Evolutionary conservation across 2,113 vertebrate species (phyloP).

Genomic region (Rhombomys opimus): DNA sequence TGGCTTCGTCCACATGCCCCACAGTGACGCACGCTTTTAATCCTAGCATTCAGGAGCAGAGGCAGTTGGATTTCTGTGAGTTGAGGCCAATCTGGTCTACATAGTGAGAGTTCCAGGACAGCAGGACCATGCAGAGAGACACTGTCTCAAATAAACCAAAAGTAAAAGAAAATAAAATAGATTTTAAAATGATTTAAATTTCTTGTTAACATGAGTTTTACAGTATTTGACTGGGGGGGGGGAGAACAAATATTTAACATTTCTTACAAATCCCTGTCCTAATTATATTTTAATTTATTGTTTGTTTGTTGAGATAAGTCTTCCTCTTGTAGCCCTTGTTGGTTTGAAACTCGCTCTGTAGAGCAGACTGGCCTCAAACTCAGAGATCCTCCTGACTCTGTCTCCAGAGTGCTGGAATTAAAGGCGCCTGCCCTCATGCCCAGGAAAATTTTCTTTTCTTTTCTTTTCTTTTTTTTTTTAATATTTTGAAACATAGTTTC

Average conservation of each 20-base stretch:
- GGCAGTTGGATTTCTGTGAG: neutral
- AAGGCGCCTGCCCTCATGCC: neutral
- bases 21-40: neutral
- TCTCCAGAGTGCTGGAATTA: neutral
- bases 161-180: neutral
- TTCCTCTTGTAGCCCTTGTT: neutral
- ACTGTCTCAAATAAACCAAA: neutral
- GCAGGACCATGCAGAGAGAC: neutral
- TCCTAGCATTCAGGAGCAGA: neutral
- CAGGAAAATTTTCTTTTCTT: neutral
- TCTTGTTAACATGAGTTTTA: neutral
- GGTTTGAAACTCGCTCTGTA: neutral
- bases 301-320: neutral
- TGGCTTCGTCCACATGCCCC: too few species aligned
- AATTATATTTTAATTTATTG: neutral
- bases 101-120: neutral
- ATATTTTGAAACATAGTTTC: neutral
- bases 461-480: neutral
- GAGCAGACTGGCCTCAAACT: neutral
- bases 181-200: neutral
- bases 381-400: neutral
- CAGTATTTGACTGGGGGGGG: neutral
- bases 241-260: neutral
- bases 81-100: neutral
- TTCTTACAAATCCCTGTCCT: neutral